Base-by-base conservation (phyloP, 2,113 vertebrate genomes). In the Mionectes macconnelli region DNA sequence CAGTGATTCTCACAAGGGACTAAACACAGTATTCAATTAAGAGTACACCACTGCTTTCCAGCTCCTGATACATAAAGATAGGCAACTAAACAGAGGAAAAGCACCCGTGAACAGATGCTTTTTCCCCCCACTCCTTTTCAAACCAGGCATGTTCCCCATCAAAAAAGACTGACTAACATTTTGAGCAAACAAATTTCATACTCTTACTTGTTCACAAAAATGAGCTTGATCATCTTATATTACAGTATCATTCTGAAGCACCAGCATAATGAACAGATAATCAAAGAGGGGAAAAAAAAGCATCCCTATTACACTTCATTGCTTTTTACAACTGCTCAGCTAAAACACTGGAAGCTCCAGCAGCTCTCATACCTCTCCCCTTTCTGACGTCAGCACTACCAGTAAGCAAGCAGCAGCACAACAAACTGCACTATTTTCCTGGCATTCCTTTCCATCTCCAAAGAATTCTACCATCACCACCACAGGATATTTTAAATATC, bases 81-180 rank as follows among this genome's bases (percentile, higher is more conserved):
- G 50, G 79, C 57, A 94, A 69, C 57, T 78, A 59, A 74, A 14
- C 27, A 83, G 44, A 81, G 76, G 77, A 87, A 93, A 95, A 90
- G 16, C 80, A 83, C 37, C 76, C 82, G 81, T 22, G 72, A 96
- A 84, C 94, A 96, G 86, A 93, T 93, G 90, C 37, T 40, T 68
- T 78, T 50, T 13, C 6, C 22, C 21, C 22, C 27, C 37, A 68
- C 62, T 62, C 55, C 28, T 89, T 87, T 87, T 66, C 62, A 96
- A 95, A 73, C 68, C 64, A 93, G 68, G 64, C 40, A 77, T 59
- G 62, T 74, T 93, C 83, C 56, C 68, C 68, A 90, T 90, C 72
- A 93, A 88, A 94, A 91, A 77, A 83, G 49, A 76, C 5, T n/a
- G 35, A 91, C 72, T 91, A 94, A 94, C 80, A 74, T 93, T 95